Base-by-base conservation (phyloP, 2,113 vertebrate genomes). In the Mus spicilegus region DNA sequence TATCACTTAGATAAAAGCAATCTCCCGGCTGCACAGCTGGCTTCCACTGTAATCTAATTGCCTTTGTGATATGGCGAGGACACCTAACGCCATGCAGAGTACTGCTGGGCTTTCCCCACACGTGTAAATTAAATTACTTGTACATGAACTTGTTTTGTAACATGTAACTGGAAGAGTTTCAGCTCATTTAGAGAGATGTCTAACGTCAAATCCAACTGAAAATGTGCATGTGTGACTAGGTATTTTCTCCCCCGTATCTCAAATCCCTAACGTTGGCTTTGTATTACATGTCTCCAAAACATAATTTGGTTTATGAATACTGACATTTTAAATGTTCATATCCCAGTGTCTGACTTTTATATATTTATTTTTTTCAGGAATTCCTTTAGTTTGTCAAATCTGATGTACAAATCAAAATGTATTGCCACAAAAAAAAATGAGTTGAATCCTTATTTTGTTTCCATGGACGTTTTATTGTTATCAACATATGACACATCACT, bases 1-100 rank as follows among this genome's bases (percentile, higher is more conserved):
- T 98, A 98, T 98, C 97, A 97, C 98, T 97, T 89, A 88, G 97
- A 98, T 98, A 97, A 98, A 98, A 98, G 97, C 97, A 97, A 97
- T 97, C 95, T 96, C 20, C 87, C 95, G 97, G 97, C 98, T 97
- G 97, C 97, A 97, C 98, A 98, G 97, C 96, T 98, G 96, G 91
- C 96, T 98, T 97, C 93, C 92, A 90, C 93, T 86, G 91, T 81
- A 94, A 97, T 97, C 96, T 98, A 97, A 97, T 97, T 98, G 97
- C 90, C 97, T 98, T 96, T 96, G 96, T 96, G 97, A 97, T 97
- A 61, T 87, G 75, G 89, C 87, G 96, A 96, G 96, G 97, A 97
- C 96, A 98, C 90, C 96, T 97, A 96, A 96, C 19, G 90, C 97
- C 95, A 95, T 58, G 87, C 70, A 89, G 46, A 96, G 89, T n/a